Percentiles rank a stretch among this genome's conserved stretches.
Evolutionary conservation across 2,113 vertebrate genomes (phyloP).

Genomic region (Lepidothrix coronata): DNA sequence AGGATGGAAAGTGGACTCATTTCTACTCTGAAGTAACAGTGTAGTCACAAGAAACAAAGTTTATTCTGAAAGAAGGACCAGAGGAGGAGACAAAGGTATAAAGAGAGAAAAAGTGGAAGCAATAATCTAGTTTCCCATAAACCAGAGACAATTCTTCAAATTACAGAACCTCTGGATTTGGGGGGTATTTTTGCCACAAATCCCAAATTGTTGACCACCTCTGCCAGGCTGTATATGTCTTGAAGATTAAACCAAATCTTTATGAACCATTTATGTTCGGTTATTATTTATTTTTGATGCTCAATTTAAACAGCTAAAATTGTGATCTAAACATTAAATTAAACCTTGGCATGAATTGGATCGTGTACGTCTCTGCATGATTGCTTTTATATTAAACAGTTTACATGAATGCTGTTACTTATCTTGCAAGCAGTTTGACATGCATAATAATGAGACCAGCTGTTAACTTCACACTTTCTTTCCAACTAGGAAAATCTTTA

Average conservation of each 20-base stretch:
- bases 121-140: background rate
- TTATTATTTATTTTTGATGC: conserved; percentile 43
- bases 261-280: conserved; percentile 34
- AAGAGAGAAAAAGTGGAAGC: background rate
- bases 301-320: conserved; percentile 61
- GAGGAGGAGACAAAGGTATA: background rate
- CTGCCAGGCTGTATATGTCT: background rate
- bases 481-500: conserved; percentile 66
- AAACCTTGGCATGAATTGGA: conserved; percentile 70
- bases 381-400: conserved; percentile 78
- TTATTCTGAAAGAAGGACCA: background rate
- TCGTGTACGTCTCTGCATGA: conserved; percentile 66
- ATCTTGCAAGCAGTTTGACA: conserved; percentile 76
- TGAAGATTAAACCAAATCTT: conserved; percentile 29
- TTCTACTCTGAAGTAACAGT: background rate
- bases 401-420: conserved; percentile 77
- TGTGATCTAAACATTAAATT: conserved; percentile 76
- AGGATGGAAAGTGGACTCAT: background rate
- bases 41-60: background rate
- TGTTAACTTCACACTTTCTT: conserved; percentile 76
- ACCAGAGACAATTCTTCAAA: background rate
- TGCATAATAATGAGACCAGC: conserved; percentile 81
- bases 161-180: background rate
- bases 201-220: background rate
- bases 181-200: background rate